phyloP scores from a whole-genome alignment of 2,113 vertebrate species.

The Indicator maculatus region DNA sequence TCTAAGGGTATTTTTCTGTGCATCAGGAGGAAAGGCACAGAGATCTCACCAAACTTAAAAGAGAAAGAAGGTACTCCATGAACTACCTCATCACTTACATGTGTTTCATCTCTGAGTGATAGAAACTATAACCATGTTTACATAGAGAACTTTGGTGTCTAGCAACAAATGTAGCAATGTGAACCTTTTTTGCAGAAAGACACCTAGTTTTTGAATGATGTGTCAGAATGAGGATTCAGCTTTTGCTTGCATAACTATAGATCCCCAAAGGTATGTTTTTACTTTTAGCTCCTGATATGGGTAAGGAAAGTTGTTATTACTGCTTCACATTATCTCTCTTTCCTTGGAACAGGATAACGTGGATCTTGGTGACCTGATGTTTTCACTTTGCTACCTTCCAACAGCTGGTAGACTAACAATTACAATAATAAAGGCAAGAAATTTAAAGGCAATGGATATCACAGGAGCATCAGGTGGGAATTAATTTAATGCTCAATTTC shows the following conservation, averaged over 20 bases:
- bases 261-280: not conserved
- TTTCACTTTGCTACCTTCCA: constrained; percentile 97
- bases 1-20: not conserved
- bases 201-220: not conserved
- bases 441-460: constrained; percentile 99
- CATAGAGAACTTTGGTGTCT: not conserved
- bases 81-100: not conserved
- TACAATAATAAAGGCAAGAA: constrained; percentile 97
- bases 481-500: not conserved
- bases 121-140: not conserved
- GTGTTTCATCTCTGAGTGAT: not conserved
- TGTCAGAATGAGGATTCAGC: not conserved
- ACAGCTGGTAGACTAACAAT: constrained; percentile 97
- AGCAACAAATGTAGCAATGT: not conserved
- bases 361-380: constrained; percentile 98
- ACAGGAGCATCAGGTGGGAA: constrained; percentile 95
- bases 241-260: not conserved
- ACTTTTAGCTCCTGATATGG: not conserved
- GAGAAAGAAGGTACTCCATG: not conserved
- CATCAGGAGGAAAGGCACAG: not conserved
- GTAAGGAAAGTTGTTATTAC: not conserved
- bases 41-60: not conserved
- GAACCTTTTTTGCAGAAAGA: not conserved
- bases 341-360: constrained; percentile 89
- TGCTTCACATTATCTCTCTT: not conserved